These are phyloP conservation scores for Orthosia cruda DNA, from an alignment of 2,888 invertebrate genomes.

Conservation along the genomic window DNA sequence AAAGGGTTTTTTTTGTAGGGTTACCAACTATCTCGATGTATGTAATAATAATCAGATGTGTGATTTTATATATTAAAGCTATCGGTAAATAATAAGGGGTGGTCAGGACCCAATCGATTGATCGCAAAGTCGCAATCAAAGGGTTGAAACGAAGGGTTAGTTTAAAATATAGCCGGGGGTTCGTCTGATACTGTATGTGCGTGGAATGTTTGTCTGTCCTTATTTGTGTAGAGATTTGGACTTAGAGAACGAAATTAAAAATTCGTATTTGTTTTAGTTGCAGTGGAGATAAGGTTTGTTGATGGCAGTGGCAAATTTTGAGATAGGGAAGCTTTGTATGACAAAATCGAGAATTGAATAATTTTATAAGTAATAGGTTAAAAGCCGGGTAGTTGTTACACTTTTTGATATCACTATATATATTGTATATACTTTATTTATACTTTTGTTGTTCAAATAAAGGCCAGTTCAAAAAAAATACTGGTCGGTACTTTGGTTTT, in stretches of 20 bases:
- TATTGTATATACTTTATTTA: too few species aligned
- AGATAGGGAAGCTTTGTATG: not conserved
- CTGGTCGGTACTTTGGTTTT: too few species aligned
- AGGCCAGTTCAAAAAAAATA: too few species aligned
- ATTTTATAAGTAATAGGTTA: not conserved
- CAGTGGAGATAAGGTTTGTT: not conserved
- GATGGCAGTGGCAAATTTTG: not conserved
- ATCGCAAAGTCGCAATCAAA: conserved; percentile 78
- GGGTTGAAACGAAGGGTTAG: conserved; percentile 84
- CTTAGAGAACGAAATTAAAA: conserved; percentile 46
- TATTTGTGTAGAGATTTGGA: conserved; percentile 59
- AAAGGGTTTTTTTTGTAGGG: conserved; percentile 33
- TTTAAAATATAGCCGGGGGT: conserved; percentile 89
- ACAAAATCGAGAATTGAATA: not conserved
- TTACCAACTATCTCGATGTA: not conserved
- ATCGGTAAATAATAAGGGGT: conserved; percentile 88
- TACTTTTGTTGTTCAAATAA: too few species aligned
- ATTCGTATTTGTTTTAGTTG: conserved; percentile 22
- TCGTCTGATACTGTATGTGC: conserved; percentile 65
- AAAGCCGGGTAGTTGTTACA: too few species aligned
- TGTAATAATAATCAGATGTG: conserved; percentile 3
- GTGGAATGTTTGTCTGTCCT: conserved; percentile 63
- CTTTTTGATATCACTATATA: too few species aligned
- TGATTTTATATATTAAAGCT: conserved; percentile 64
- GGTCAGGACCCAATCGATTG: conserved; percentile 87